These are phyloP conservation scores for Diarsia brunnea DNA, from an alignment of 2,888 invertebrate species.

Conservation along the genomic window DNA sequence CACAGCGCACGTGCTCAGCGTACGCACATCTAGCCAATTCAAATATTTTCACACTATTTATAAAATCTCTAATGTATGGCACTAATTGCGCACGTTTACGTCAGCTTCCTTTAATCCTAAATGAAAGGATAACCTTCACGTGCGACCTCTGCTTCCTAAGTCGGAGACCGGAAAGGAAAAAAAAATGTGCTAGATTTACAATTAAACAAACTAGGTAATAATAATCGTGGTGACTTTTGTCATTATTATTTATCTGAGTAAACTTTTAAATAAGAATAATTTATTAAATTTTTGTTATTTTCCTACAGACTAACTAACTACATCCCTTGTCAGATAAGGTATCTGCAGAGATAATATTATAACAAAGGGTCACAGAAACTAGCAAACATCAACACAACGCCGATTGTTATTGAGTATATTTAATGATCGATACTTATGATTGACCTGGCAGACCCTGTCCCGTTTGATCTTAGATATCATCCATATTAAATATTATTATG, in stretches of 20 bases:
- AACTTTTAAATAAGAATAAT: neutral
- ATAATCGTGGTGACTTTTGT: neutral
- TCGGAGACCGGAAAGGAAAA: slow-evolving; percentile 38
- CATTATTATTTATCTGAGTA: slow-evolving; percentile 7
- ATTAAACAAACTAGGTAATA: slow-evolving; percentile 3
- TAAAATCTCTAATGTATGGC: slow-evolving; percentile 9
- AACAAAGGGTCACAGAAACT: slow-evolving; percentile 50
- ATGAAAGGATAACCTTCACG: slow-evolving; percentile 57
- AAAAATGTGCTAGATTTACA: neutral
- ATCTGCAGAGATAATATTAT: slow-evolving; percentile 34
- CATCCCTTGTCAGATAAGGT: slow-evolving; percentile 38
- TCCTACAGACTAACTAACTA: slow-evolving; percentile 5
- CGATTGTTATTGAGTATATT: slow-evolving; percentile 47
- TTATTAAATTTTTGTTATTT: slow-evolving; percentile 14
- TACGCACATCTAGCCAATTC: slow-evolving; percentile 20
- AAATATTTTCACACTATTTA: slow-evolving; percentile 5
- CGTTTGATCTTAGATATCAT: slow-evolving; percentile 55
- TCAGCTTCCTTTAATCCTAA: slow-evolving; percentile 41
- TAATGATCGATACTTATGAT: slow-evolving; percentile 34
- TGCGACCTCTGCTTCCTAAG: slow-evolving; percentile 40
- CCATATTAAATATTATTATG: slow-evolving; percentile 24
- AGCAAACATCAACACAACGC: slow-evolving; percentile 24
- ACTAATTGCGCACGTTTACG: slow-evolving; percentile 31
- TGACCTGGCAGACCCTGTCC: slow-evolving; percentile 48
- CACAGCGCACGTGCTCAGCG: slow-evolving; percentile 49